These are phyloP conservation scores for Eledona agricola DNA, from an alignment of 2,888 invertebrate species.

Conservation along the genomic window DNA sequence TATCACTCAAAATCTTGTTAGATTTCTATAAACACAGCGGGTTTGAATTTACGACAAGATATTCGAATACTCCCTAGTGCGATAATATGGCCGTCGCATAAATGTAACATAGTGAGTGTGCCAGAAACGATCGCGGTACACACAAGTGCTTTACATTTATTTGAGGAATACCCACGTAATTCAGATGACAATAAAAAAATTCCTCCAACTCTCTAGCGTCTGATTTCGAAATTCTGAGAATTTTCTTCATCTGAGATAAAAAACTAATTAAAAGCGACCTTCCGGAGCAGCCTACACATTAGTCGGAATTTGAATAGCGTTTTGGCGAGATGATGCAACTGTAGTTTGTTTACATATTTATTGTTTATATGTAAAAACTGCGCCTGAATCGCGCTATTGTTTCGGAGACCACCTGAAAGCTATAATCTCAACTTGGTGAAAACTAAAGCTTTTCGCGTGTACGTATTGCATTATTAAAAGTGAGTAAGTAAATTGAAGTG, in stretches of 20 bases:
- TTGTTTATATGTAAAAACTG: slow-evolving; percentile 5
- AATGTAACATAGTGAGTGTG: slow-evolving; percentile 29
- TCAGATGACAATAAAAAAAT: no score
- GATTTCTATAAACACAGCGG: slow-evolving; percentile 50
- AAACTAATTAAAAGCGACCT: slow-evolving; percentile 15
- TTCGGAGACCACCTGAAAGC: slow-evolving; percentile 15
- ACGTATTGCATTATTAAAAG: slow-evolving; percentile 22
- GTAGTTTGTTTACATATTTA: slow-evolving; percentile 22
- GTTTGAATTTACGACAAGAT: slow-evolving; percentile 43
- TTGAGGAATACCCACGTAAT: slow-evolving; percentile 19
- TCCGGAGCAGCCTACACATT: slow-evolving; percentile 22
- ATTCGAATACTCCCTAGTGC: slow-evolving; percentile 42
- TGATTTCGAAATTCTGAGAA: not conserved
- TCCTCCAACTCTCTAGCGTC: no score
- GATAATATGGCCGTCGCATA: slow-evolving; percentile 45
- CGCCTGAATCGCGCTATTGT: slow-evolving; percentile 16
- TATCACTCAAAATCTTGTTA: slow-evolving; percentile 44
- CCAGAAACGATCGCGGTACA: slow-evolving; percentile 28
- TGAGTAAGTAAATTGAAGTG: slow-evolving; percentile 47
- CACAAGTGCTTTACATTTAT: slow-evolving; percentile 15
- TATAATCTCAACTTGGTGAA: slow-evolving; percentile 5
- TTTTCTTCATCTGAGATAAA: not conserved
- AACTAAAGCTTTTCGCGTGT: no score
- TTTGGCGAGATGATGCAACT: slow-evolving; percentile 32
- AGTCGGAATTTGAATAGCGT: slow-evolving; percentile 27